Conservation (phyloP, 1,140 invertebrate species). For the Drosophila parvula region DNA sequence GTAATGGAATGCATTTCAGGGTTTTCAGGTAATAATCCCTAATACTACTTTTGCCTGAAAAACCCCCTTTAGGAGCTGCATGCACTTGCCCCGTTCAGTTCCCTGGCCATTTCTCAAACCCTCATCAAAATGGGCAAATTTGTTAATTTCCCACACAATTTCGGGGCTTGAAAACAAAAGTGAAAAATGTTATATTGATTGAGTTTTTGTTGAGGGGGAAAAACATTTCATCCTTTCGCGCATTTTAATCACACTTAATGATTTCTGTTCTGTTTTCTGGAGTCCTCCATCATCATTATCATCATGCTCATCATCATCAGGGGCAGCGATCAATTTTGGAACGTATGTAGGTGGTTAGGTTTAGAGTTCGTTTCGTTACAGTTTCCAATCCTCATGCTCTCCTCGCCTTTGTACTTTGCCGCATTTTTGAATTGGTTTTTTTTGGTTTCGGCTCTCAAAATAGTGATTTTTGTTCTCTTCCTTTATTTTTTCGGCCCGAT, state of each 20-base stretch:
- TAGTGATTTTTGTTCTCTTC: conserved; percentile 52
- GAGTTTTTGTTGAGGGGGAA: conserved; percentile 32
- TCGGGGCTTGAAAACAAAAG: conserved; percentile 25
- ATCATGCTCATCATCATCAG: neutral
- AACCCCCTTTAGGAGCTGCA: no score
- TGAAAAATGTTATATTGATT: conserved; percentile 48
- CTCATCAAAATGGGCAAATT: conserved; percentile 48
- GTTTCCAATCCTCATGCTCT: conserved; percentile 61
- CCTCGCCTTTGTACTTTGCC: conserved; percentile 72
- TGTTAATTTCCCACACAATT: conserved; percentile 42
- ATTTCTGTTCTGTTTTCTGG: conserved; percentile 58
- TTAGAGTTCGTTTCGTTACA: conserved; percentile 67
- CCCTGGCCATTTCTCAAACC: conserved; percentile 27
- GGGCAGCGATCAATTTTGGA: conserved; percentile 34
- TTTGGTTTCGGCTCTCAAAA: conserved; percentile 57
- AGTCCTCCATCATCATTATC: conserved; percentile 2
- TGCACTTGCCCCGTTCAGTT: neutral
- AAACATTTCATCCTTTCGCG: conserved; percentile 66
- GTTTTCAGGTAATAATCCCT: neutral
- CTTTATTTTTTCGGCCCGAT: conserved; percentile 12
- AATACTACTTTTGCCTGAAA: no score
- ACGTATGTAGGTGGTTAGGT: conserved; percentile 68
- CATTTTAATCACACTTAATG: conserved; percentile 71
- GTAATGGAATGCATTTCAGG: no score
- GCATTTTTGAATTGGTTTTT: conserved; percentile 74